Evolutionary conservation across 2,888 invertebrate genomes (phyloP).

Genomic region (Macrosoma leucophasiata): DNA sequence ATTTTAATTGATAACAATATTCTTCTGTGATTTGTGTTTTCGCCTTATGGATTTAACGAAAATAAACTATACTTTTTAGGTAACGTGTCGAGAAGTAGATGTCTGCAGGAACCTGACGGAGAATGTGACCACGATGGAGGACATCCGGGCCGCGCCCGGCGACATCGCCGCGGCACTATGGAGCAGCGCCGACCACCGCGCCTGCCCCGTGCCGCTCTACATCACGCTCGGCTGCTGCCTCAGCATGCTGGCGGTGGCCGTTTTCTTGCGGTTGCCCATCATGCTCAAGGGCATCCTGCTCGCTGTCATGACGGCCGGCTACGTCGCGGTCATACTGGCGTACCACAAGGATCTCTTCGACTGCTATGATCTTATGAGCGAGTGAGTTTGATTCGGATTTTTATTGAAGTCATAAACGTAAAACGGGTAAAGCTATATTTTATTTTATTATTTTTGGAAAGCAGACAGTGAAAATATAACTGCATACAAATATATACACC

Average conservation of each 20-base stretch:
- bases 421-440: no score
- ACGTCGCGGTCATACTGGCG: constrained; percentile 85
- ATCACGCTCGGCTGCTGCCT: constrained; percentile 89
- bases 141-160: constrained; percentile 52
- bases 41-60: no score
- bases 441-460: no score
- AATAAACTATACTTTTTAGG: constrained; percentile 47
- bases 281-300: constrained; percentile 87
- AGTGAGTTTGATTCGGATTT: constrained; percentile 66
- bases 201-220: constrained; percentile 91
- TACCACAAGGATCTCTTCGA: constrained; percentile 88
- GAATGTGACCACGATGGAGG: constrained; percentile 69
- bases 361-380: constrained; percentile 86
- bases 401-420: constrained; percentile 4
- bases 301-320: constrained; percentile 85
- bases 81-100: constrained; percentile 61
- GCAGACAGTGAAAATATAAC: no score
- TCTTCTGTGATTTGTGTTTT: no score
- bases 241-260: constrained; percentile 88
- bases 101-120: constrained; percentile 59
- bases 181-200: constrained; percentile 79
- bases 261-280: constrained; percentile 89
- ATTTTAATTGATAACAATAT: no score
- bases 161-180: constrained; percentile 50
- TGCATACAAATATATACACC: no score